These are phyloP conservation scores for Porites evermanni DNA, from an alignment of 92 coral and sea anemone species.

Conservation along the genomic window DNA sequence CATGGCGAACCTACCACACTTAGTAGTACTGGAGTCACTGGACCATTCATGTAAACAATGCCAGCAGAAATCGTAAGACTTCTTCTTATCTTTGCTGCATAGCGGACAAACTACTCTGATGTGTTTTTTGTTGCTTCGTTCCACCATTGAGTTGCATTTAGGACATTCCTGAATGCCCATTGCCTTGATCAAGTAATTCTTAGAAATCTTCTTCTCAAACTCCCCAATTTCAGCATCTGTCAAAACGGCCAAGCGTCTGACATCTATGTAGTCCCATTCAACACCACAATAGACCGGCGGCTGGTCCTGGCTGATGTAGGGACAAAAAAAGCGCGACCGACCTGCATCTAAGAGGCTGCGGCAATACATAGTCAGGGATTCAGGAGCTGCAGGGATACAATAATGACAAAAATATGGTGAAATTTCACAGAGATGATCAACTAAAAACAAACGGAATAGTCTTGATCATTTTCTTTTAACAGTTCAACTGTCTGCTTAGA, in stretches of 20 bases:
- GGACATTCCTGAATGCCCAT: conserved; percentile 92
- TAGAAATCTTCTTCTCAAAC: conserved; percentile 80
- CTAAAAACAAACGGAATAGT: too few species aligned
- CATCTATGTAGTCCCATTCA: conserved; percentile 84
- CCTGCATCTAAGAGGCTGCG: conserved; percentile 86
- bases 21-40: conserved; percentile 27
- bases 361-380: conserved; percentile 81
- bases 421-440: too few species aligned
- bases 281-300: conserved; percentile 73
- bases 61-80: conserved; percentile 81
- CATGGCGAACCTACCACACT: conserved; percentile 70
- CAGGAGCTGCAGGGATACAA: conserved; percentile 66
- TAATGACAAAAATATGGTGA: too few species aligned
- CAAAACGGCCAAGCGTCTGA: conserved; percentile 89
- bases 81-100: conserved; percentile 38
- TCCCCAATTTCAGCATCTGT: conserved; percentile 74
- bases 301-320: conserved; percentile 66
- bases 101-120: conserved; percentile 74
- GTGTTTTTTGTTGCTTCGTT: conserved; percentile 70
- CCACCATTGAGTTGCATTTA: conserved; percentile 71
- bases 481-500: too few species aligned
- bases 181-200: conserved; percentile 76
- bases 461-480: too few species aligned
- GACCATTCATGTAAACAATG: conserved; percentile 83
- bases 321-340: conserved; percentile 76